These are phyloP conservation scores for Zeugodacus cucurbitae DNA, from an alignment of 1,140 invertebrate species.

Conservation along the genomic window DNA sequence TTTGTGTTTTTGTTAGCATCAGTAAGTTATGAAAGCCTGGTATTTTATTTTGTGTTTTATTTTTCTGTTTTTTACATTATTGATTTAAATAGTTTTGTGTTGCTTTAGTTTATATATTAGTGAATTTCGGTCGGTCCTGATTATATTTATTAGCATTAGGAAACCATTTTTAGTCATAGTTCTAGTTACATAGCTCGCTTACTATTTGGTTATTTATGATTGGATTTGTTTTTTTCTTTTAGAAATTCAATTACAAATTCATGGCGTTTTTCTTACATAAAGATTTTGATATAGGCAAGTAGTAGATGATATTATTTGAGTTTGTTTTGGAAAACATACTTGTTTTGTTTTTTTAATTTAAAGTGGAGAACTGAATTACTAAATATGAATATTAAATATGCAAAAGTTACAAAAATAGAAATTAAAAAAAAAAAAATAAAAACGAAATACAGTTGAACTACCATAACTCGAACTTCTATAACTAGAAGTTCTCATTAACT, in stretches of 20 bases:
- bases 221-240: background rate
- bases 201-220: background rate
- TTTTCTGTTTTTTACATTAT: background rate
- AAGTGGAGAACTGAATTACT: background rate
- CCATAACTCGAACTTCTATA: too few species aligned
- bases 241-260: slow-evolving; percentile 18
- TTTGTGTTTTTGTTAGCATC: background rate
- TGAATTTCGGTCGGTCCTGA: slow-evolving; percentile 27
- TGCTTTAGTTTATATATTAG: background rate
- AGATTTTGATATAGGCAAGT: slow-evolving; percentile 7
- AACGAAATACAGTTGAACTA: too few species aligned
- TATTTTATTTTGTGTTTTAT: background rate
- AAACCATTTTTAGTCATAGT: slow-evolving; percentile 30
- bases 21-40: background rate
- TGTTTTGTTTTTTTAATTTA: background rate
- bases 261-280: background rate
- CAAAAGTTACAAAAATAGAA: background rate
- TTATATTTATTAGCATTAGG: slow-evolving; percentile 3
- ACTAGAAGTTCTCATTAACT: too few species aligned
- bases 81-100: background rate
- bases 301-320: background rate
- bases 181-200: background rate
- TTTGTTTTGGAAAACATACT: background rate
- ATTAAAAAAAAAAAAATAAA: background rate
- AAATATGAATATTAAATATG: background rate